phyloP scores from a whole-genome alignment of 2,888 invertebrate species.

The Thelaira solivaga region DNA sequence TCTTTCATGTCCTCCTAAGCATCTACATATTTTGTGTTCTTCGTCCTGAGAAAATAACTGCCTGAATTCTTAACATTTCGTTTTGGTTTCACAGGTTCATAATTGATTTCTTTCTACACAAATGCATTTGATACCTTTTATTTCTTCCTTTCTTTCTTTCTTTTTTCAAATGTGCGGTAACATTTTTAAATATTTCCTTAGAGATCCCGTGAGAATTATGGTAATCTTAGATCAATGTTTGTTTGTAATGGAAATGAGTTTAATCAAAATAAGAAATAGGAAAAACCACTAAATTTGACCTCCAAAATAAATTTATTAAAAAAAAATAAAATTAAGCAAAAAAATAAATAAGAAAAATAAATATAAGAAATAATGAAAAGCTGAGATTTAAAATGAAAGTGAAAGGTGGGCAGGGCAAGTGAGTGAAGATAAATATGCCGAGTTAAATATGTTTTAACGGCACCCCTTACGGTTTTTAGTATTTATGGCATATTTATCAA shows the following conservation, averaged over 20 bases:
- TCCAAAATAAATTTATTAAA: no score
- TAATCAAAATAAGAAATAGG: not conserved
- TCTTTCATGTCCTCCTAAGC: conserved; percentile 41
- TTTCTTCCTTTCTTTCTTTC: no score
- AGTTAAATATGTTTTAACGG: no score
- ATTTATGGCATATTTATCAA: no score
- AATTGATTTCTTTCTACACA: conserved; percentile 53
- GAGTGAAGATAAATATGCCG: no score
- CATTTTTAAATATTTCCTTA: conserved; percentile 40
- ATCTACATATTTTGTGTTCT: conserved; percentile 17
- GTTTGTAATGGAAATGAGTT: not conserved
- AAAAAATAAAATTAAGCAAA: not conserved
- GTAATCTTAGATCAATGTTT: not conserved
- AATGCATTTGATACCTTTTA: no score
- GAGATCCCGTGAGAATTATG: conserved; percentile 31
- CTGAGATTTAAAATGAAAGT: no score
- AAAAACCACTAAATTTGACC: no score
- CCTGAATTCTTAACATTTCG: conserved; percentile 17
- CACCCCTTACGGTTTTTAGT: no score
- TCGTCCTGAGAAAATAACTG: conserved; percentile 45
- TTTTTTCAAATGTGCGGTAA: conserved; percentile 7
- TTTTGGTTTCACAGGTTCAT: conserved; percentile 58
- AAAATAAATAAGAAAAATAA: no score
- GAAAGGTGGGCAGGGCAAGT: no score
- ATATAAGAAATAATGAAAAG: no score